phyloP scores from a whole-genome alignment of 2,797 vertebrate genomes.

The Tinamus major region DNA sequence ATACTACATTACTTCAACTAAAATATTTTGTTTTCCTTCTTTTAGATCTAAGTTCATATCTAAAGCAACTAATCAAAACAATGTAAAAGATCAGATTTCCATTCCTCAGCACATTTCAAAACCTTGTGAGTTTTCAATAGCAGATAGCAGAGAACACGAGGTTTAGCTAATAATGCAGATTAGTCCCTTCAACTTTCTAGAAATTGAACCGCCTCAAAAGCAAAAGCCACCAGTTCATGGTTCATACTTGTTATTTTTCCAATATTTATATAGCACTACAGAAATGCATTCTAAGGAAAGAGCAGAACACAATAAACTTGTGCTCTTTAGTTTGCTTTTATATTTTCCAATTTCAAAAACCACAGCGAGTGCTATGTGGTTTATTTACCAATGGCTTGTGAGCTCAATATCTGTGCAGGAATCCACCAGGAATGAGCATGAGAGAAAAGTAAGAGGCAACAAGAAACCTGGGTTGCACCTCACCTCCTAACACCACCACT shows the following conservation, averaged over 20 bases:
- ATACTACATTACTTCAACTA: constrained; percentile 32
- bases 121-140: not conserved
- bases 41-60: constrained; percentile 23
- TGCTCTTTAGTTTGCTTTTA: not conserved
- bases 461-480: constrained; percentile 23
- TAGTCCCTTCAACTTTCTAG: not conserved
- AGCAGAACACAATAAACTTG: not conserved
- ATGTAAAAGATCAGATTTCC: constrained; percentile 9
- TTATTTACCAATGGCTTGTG: not conserved
- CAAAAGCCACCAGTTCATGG: not conserved
- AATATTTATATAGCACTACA: not conserved
- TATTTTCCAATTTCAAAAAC: not conserved
- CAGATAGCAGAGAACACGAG: not conserved
- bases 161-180: not conserved
- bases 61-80: constrained; percentile 40
- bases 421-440: not conserved
- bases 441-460: constrained; percentile 14
- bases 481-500: not conserved
- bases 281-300: not conserved
- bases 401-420: constrained; percentile 8
- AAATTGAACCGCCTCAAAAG: not conserved
- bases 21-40: constrained; percentile 23
- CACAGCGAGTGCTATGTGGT: not conserved
- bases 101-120: not conserved
- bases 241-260: not conserved